Percentiles rank a stretch among this genome's conserved stretches.
These are phyloP conservation scores for Drosophila borborema DNA, from an alignment of 2,888 invertebrate genomes.

Conservation along the genomic window DNA sequence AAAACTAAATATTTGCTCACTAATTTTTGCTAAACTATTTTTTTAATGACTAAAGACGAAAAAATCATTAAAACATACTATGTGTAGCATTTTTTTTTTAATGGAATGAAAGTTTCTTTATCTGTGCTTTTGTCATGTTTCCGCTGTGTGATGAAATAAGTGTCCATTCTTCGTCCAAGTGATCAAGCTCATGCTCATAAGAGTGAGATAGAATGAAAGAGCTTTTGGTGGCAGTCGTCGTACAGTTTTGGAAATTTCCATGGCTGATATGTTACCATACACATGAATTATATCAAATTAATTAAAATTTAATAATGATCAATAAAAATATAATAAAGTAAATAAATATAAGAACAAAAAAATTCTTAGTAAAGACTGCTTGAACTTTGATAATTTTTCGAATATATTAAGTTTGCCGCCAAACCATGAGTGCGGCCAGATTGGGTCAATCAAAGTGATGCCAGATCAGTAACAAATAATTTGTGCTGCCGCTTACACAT, in stretches of 20 bases:
- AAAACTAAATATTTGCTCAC: neutral
- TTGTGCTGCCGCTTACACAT: neutral
- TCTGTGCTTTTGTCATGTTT: neutral
- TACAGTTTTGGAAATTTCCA: conserved; percentile 43
- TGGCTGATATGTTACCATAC: neutral
- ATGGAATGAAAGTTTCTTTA: neutral
- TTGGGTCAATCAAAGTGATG: neutral
- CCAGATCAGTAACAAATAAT: neutral
- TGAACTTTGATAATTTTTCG: neutral
- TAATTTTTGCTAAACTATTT: neutral
- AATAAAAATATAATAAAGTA: neutral
- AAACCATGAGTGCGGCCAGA: neutral
- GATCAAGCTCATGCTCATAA: neutral
- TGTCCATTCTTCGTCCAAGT: neutral
- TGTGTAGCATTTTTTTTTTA: no score
- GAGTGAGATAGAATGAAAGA: conserved; percentile 16
- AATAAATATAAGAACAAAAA: neutral
- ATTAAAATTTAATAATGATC: neutral
- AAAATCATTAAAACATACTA: no score
- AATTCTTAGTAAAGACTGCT: neutral
- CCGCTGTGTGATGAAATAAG: neutral
- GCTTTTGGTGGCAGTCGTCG: conserved; percentile 36
- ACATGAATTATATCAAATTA: neutral
- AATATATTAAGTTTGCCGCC: neutral
- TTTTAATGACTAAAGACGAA: neutral